Evolutionary conservation across 2,797 vertebrate genomes (phyloP).

Genomic region (Scarus forsteni): DNA sequence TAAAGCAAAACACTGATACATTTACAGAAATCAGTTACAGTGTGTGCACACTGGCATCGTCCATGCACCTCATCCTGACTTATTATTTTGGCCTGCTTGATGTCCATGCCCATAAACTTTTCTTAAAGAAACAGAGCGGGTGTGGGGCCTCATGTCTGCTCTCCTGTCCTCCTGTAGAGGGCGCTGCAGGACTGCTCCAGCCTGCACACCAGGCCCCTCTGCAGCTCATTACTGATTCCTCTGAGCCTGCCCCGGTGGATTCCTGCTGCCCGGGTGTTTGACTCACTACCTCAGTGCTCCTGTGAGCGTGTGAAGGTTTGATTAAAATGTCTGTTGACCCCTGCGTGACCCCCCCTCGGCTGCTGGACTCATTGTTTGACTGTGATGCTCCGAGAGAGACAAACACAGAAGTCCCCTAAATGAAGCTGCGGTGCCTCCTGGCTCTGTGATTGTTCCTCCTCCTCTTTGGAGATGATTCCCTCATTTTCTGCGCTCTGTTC

Average conservation of each 20-base stretch:
- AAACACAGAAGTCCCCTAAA: conserved; percentile 64
- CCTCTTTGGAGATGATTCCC: conserved; percentile 70
- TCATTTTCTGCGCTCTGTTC: conserved; percentile 72
- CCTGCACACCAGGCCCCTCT: not conserved
- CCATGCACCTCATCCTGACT: no score
- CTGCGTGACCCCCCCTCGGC: conserved; percentile 58
- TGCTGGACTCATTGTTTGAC: conserved; percentile 58
- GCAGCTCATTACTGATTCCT: conserved; percentile 40
- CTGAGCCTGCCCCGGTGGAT: conserved; percentile 38
- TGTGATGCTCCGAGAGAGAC: conserved; percentile 48
- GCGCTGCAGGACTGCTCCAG: conserved; percentile 53
- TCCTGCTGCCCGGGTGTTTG: conserved; percentile 61
- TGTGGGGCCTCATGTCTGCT: not conserved
- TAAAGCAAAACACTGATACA: no score
- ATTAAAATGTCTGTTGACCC: conserved; percentile 73
- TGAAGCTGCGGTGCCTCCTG: conserved; percentile 59
- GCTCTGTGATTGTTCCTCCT: conserved; percentile 69
- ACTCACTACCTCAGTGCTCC: conserved; percentile 41
- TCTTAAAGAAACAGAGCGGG: no score
- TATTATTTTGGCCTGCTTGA: no score
- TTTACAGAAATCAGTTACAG: no score
- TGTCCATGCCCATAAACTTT: no score
- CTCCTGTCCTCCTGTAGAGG: conserved; percentile 52
- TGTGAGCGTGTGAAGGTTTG: conserved; percentile 49
- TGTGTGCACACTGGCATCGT: no score